Conservation (phyloP, 2,113 vertebrate genomes). For the Solea solea region DNA sequence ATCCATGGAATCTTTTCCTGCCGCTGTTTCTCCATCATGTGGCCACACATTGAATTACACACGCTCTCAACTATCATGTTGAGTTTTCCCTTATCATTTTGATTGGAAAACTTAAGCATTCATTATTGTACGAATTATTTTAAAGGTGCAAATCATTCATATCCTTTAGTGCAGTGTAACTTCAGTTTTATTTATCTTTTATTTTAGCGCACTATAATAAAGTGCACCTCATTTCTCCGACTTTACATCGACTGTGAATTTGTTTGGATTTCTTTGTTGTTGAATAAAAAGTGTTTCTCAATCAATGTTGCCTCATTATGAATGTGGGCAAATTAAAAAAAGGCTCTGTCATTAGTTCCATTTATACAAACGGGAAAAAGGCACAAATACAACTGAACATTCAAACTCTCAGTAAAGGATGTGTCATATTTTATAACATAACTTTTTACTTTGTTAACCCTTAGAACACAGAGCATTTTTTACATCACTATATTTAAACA, state of each 20-base stretch:
- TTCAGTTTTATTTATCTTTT: not conserved
- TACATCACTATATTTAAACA: too few relatives aligned
- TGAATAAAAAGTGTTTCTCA: not conserved
- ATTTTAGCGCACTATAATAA: too few relatives aligned
- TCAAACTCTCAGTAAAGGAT: too few relatives aligned
- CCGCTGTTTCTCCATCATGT: constrained; percentile 69
- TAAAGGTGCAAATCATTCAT: not conserved
- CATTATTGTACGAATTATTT: too few relatives aligned
- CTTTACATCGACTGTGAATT: not conserved
- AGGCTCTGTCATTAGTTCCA: too few relatives aligned
- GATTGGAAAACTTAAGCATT: not conserved
- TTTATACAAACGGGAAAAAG: too few relatives aligned
- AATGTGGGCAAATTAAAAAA: not conserved
- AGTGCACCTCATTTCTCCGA: too few relatives aligned
- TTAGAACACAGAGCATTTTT: too few relatives aligned
- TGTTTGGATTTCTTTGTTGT: not conserved
- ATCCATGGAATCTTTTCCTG: not conserved
- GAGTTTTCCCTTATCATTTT: not conserved
- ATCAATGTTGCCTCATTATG: not conserved
- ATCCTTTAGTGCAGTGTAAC: not conserved
- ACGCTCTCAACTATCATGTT: not conserved
- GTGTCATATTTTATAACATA: too few relatives aligned
- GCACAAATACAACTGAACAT: not conserved
- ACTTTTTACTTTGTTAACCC: too few relatives aligned
- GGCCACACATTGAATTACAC: constrained; percentile 58